phyloP scores from a whole-genome alignment of 1,140 invertebrate species.

The Drosophila repleta region DNA sequence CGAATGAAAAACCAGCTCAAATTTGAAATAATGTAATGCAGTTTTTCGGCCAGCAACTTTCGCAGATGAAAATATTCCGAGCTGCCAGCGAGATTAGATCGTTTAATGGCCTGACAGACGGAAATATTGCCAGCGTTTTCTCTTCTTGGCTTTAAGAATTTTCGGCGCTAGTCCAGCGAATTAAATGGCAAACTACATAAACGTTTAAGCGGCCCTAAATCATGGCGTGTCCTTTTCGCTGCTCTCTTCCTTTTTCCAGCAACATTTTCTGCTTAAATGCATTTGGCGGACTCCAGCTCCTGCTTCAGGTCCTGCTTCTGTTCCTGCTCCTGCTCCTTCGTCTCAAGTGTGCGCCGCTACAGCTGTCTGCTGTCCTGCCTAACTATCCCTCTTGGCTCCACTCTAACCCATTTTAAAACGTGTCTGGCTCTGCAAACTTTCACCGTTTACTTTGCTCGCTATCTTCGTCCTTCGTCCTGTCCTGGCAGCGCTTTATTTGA shows the following conservation, averaged over 20 bases:
- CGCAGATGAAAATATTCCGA: constrained; percentile 23
- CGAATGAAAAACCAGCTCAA: constrained; percentile 27
- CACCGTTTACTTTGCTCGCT: constrained; percentile 51
- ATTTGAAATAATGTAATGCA: constrained; percentile 61
- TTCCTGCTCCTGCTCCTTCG: constrained; percentile 33
- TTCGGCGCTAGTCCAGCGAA: constrained; percentile 27
- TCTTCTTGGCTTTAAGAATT: constrained; percentile 8
- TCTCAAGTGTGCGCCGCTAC: constrained; percentile 59
- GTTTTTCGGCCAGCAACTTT: constrained; percentile 25
- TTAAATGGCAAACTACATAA: constrained; percentile 43
- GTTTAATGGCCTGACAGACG: constrained; percentile 5
- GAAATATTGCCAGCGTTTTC: constrained; percentile 10
- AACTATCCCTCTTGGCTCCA: constrained; percentile 17
- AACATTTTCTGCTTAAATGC: constrained; percentile 75
- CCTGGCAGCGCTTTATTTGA: constrained; percentile 46
- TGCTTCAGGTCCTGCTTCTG: constrained; percentile 24
- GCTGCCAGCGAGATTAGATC: constrained; percentile 16
- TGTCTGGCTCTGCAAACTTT: constrained; percentile 58
- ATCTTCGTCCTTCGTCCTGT: constrained; percentile 1
- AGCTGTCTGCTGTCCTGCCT: constrained; percentile 19
- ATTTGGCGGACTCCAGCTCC: constrained; percentile 51
- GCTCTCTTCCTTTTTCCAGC: constrained; percentile 36
- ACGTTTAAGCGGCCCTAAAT: constrained; percentile 67
- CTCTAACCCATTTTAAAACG: constrained; percentile 5
- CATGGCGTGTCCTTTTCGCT: constrained; percentile 38